These are phyloP conservation scores for Pollenia labialis DNA, from an alignment of 2,888 invertebrate species.

Conservation along the genomic window DNA sequence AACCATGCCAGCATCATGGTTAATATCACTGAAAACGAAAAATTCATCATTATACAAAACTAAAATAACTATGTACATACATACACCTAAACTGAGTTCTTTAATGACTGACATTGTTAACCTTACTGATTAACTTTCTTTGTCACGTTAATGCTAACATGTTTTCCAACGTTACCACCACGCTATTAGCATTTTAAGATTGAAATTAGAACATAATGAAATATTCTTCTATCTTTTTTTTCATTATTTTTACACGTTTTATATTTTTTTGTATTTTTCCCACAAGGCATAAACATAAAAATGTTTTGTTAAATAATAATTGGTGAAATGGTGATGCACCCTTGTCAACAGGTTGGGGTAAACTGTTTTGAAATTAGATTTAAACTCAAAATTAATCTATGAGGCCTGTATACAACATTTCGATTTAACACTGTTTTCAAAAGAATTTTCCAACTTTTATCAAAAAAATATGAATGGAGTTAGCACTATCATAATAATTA, in stretches of 20 bases:
- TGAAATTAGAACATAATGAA: constrained; percentile 62
- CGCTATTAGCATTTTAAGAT: constrained; percentile 62
- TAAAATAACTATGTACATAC: background rate
- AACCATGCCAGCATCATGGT: constrained; percentile 30
- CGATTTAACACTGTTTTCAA: too few relatives aligned
- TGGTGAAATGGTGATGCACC: background rate
- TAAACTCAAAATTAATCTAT: too few relatives aligned
- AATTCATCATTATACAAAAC: constrained; percentile 29
- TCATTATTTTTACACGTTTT: background rate
- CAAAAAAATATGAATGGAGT: too few relatives aligned
- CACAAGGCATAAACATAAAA: background rate
- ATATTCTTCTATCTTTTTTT: constrained; percentile 24
- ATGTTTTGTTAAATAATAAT: background rate
- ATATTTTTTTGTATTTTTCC: background rate
- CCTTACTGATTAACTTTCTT: constrained; percentile 81
- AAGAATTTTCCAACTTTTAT: too few relatives aligned
- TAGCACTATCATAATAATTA: too few relatives aligned
- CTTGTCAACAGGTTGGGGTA: background rate
- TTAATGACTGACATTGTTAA: constrained; percentile 80
- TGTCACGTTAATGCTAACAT: constrained; percentile 71
- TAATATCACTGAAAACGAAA: constrained; percentile 9
- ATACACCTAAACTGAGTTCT: constrained; percentile 44
- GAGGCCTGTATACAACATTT: too few relatives aligned
- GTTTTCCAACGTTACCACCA: constrained; percentile 60
- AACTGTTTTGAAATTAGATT: background rate